Percentiles rank a stretch among this genome's conserved stretches.
Evolutionary conservation across 2,888 invertebrate species (phyloP).

Genomic region (Dynastes maya): DNA sequence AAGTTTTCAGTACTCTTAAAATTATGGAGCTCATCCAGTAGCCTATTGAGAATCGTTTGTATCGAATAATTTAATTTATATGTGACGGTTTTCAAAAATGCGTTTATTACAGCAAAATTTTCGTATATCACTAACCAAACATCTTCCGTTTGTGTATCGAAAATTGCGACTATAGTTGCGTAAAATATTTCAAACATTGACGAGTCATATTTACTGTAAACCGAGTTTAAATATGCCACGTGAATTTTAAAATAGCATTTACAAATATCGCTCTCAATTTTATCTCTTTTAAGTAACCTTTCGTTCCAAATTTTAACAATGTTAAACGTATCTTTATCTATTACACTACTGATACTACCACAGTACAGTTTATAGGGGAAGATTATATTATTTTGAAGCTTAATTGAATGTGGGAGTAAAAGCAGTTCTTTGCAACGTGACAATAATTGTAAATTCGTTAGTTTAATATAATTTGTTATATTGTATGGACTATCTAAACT

Average conservation of each 20-base stretch:
- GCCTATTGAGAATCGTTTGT: background rate
- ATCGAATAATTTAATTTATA: background rate
- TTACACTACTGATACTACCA: background rate
- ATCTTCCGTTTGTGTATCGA: conserved; percentile 56
- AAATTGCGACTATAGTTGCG: conserved; percentile 53
- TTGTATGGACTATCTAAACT: background rate
- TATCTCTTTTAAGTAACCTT: conserved; percentile 38
- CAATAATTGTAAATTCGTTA: conserved; percentile 40
- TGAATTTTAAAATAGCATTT: conserved; percentile 30
- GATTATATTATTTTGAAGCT: conserved; percentile 29
- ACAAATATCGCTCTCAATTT: conserved; percentile 41
- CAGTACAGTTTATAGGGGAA: conserved; percentile 49
- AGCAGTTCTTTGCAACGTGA: conserved; percentile 42
- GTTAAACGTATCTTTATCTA: conserved; percentile 14
- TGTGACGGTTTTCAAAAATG: conserved; percentile 9
- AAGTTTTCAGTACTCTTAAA: conserved; percentile 46
- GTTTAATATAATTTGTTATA: conserved; percentile 28
- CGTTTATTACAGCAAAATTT: conserved; percentile 43
- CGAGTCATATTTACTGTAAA: background rate
- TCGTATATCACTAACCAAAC: conserved; percentile 54
- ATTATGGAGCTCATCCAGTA: conserved; percentile 44
- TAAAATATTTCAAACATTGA: conserved; percentile 15
- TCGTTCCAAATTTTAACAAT: conserved; percentile 46
- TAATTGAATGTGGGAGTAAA: background rate
- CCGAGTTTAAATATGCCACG: conserved; percentile 4